These are phyloP conservation scores for Pterocles orientalis DNA, from an alignment of 2,113 vertebrate species.

Conservation along the genomic window DNA sequence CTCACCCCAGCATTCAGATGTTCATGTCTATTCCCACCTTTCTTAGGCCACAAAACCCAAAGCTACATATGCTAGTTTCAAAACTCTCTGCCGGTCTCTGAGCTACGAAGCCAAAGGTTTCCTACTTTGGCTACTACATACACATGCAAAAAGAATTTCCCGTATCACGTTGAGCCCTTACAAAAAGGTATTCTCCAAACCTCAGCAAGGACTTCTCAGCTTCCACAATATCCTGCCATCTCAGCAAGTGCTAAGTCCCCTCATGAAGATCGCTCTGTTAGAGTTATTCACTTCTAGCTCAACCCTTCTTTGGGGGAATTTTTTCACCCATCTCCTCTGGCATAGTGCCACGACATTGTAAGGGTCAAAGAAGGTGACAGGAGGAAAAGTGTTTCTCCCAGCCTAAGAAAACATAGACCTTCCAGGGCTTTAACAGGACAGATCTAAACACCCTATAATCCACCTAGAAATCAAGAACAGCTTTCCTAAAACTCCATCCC, in stretches of 20 bases:
- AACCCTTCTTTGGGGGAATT: accelerated
- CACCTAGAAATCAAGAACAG: neutral
- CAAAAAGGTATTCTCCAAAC: neutral
- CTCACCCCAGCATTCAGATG: neutral
- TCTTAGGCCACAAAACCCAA: neutral
- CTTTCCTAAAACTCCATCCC: neutral
- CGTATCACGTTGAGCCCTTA: neutral
- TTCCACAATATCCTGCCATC: neutral
- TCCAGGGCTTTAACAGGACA: neutral
- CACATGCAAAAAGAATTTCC: neutral
- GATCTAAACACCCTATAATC: neutral
- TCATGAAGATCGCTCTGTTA: neutral
- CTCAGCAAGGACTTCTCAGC: neutral
- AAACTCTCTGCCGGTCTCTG: neutral
- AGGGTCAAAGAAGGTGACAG: neutral
- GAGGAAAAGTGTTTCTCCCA: neutral
- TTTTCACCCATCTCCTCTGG: neutral
- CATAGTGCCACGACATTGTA: too few species aligned
- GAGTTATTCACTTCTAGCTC: neutral
- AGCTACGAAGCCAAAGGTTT: neutral
- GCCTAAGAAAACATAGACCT: neutral
- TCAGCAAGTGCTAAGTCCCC: neutral
- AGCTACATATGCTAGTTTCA: neutral
- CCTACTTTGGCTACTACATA: neutral
- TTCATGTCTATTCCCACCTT: neutral